A percentile compares a stretch with the other conserved stretches of the same genome.
These are phyloP conservation scores for Argyresthia albistria DNA, from an alignment of 2,888 invertebrate genomes.

Conservation along the genomic window DNA sequence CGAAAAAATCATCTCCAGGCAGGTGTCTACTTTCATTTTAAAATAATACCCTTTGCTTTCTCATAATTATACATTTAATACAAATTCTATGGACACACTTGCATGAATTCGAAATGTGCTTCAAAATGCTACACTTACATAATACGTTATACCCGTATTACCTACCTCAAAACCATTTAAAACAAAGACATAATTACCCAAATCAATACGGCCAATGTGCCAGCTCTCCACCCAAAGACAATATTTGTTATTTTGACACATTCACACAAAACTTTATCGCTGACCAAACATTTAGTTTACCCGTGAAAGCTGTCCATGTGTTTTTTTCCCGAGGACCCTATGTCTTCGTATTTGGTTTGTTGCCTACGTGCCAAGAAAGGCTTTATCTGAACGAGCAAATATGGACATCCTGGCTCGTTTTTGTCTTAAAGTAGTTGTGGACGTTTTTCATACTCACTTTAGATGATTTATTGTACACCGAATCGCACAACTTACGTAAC, in stretches of 20 bases:
- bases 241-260: constrained; percentile 72
- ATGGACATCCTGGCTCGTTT: constrained; percentile 42
- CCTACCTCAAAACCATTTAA: too few species aligned
- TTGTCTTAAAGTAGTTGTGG: constrained; percentile 39
- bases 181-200: constrained; percentile 36
- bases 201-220: constrained; percentile 10
- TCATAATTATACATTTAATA: too few species aligned
- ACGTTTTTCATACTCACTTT: constrained; percentile 17
- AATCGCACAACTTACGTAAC: background rate
- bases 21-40: background rate
- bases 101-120: too few species aligned
- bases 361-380: constrained; percentile 65
- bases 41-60: too few species aligned
- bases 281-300: constrained; percentile 61
- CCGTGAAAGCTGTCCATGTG: constrained; percentile 59
- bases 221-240: constrained; percentile 39
- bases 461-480: background rate
- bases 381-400: constrained; percentile 53
- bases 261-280: constrained; percentile 67
- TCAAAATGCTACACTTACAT: background rate
- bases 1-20: background rate
- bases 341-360: constrained; percentile 55
- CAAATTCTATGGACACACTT: too few species aligned
- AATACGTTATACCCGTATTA: background rate
- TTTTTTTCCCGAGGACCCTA: constrained; percentile 51